Base-by-base conservation (phyloP, 1,140 invertebrate species). In the Papilio glaucus region DNA sequence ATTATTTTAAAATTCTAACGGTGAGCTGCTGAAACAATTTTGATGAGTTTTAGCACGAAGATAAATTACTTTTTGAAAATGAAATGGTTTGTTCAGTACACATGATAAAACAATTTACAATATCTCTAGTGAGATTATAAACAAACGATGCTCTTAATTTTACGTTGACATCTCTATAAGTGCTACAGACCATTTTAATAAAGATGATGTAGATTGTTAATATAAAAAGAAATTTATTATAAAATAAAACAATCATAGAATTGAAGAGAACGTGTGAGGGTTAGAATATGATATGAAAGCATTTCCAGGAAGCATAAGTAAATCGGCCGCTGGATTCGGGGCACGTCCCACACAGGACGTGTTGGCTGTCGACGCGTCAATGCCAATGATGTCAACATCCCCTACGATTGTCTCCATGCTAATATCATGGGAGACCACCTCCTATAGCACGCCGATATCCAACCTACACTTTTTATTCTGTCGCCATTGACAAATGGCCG, bases 361-460 rank as follows among this genome's bases (percentile, higher is more conserved):
- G 88, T 87, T 61, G 77, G 71, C 80, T 73, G 75, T 78, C 79
- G 77, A 77, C 79, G 78, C 79, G 78, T 84, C 82, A 77, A 80
- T 84, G 73, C 77, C 49, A 72, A 77, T 82, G 83, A 85, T 86
- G 85, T 82, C 85, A 86, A 85, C 82, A 79, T 77, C 77, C 83
- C 84, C 74, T 83, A 78, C 82, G 81, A 89, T 86, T 85, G 85
- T 85, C 74, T 82, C 77, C 79, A 89, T 89, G 80, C 78, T 89
- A 85, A 86, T 88, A 77, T 78, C 65, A 79, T 73, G 74, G 75
- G 73, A 82, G 78, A 81, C 77, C 81, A 83, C 85, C 85, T 85
- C 78, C 74, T 73, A 79, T 81, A 79, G 65, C 60, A 61, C 69
- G 73, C 65, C 80, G 72, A 83, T 83, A 81, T 74, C 74, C 67